A percentile compares a stretch with the other conserved stretches of the same genome.
phyloP scores from a whole-genome alignment of 1,140 invertebrate species.

The Patella vulgata region DNA sequence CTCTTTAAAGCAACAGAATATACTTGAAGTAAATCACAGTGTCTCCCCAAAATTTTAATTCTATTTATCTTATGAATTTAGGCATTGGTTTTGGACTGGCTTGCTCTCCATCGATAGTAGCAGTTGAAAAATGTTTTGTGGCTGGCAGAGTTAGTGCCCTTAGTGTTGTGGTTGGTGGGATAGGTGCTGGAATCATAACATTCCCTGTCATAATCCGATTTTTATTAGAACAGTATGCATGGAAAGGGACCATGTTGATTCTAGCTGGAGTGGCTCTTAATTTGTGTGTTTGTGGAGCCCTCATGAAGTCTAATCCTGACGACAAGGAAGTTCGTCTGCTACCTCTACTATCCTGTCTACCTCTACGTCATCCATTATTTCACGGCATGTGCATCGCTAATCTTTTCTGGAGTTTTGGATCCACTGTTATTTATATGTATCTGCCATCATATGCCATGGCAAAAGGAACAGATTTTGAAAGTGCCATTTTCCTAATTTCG shows the following conservation, averaged over 20 bases:
- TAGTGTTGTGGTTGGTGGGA: slow-evolving; percentile 50
- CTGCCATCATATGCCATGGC: slow-evolving; percentile 59
- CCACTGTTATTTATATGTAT: slow-evolving; percentile 61
- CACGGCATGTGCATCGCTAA: slow-evolving; percentile 60
- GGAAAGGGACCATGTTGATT: slow-evolving; percentile 87
- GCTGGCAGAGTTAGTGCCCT: slow-evolving; percentile 49
- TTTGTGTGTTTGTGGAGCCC: slow-evolving; percentile 85
- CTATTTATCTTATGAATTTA: no score
- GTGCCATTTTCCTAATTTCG: slow-evolving; percentile 50
- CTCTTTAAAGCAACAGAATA: no score
- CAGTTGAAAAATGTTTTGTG: slow-evolving; percentile 57
- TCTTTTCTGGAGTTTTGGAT: slow-evolving; percentile 63
- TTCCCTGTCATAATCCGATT: slow-evolving; percentile 55
- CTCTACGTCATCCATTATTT: slow-evolving; percentile 57
- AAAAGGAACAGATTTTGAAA: slow-evolving; percentile 47
- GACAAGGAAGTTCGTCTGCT: slow-evolving; percentile 49
- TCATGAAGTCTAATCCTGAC: slow-evolving; percentile 46
- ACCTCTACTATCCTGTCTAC: slow-evolving; percentile 54
- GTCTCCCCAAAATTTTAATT: no score
- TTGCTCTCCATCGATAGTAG: slow-evolving; percentile 58
- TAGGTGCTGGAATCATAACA: slow-evolving; percentile 56
- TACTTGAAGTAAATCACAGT: no score
- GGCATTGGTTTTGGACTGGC: slow-evolving; percentile 61
- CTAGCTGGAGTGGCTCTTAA: slow-evolving; percentile 87
- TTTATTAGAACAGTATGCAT: slow-evolving; percentile 70